phyloP scores from a whole-genome alignment of 2,113 vertebrate species.

The Muntiacus reevesi region DNA sequence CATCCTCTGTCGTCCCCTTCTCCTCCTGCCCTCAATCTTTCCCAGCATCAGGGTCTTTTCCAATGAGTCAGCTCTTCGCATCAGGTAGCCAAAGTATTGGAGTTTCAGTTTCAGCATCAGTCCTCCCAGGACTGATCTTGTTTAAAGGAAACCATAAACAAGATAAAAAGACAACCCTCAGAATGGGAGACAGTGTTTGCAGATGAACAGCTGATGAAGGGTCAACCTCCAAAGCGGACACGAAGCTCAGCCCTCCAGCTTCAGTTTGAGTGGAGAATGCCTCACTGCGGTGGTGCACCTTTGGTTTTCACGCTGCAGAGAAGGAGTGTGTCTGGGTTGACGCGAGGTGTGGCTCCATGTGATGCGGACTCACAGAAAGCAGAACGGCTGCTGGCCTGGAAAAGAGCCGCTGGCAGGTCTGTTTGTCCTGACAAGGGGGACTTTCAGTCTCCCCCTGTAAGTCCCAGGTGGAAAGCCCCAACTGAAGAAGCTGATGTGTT shows the following conservation, averaged over 20 bases:
- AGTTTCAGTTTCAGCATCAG: background rate
- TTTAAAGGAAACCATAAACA: background rate
- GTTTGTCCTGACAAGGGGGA: background rate
- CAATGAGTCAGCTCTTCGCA: background rate
- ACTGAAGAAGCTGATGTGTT: background rate
- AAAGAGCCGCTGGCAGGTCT: background rate
- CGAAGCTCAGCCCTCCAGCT: background rate
- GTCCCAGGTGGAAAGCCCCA: background rate
- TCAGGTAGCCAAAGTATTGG: background rate
- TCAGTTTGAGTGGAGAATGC: background rate
- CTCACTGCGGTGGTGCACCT: background rate
- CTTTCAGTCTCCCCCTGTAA: background rate
- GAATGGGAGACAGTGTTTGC: background rate
- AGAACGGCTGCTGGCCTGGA: background rate
- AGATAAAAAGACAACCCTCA: background rate
- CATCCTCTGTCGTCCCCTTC: background rate
- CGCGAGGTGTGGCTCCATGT: fast-evolving
- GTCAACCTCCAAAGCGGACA: background rate
- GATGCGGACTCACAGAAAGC: background rate
- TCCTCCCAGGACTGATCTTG: background rate
- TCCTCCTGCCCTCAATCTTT: background rate
- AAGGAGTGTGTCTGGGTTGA: too few species aligned
- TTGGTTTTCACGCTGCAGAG: background rate
- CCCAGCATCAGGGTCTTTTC: background rate
- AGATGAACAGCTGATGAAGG: fast-evolving